Conservation (phyloP, 1,140 invertebrate species). For the Trinorchestia longiramus region DNA sequence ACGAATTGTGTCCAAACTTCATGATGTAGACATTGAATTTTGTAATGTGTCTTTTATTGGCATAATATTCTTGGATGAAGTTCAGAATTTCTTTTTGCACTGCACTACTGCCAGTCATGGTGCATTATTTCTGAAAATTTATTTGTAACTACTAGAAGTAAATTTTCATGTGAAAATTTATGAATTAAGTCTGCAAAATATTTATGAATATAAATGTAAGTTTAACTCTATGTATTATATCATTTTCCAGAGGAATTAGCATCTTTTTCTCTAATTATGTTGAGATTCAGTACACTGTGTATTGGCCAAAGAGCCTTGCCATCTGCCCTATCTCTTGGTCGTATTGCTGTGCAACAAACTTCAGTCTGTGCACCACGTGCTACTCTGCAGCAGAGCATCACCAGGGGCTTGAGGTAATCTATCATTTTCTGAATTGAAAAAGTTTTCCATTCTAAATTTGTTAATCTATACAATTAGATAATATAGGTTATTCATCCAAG, state of each 20-base stretch:
- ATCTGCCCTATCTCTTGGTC: not conserved
- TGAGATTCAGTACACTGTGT: not conserved
- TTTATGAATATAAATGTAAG: too few relatives aligned
- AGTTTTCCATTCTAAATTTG: too few relatives aligned
- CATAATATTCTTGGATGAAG: too few relatives aligned
- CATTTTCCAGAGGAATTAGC: not conserved
- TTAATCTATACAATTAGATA: too few relatives aligned
- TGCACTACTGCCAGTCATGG: too few relatives aligned
- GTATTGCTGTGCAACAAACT: not conserved
- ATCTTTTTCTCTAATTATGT: not conserved
- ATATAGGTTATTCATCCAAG: too few relatives aligned
- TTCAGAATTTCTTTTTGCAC: too few relatives aligned
- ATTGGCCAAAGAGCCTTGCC: slow-evolving; percentile 23
- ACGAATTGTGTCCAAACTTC: too few relatives aligned
- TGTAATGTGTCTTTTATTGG: too few relatives aligned
- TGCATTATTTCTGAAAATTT: too few relatives aligned
- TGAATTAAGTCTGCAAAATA: not conserved
- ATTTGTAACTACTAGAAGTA: not conserved
- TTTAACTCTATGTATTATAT: too few relatives aligned
- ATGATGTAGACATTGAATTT: too few relatives aligned
- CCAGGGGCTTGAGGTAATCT: not conserved
- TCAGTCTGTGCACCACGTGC: not conserved
- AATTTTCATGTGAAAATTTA: not conserved
- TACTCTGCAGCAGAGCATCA: not conserved
- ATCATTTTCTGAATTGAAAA: not conserved